phyloP scores from a whole-genome alignment of 2,113 vertebrate species.

The Globicephala melas region DNA sequence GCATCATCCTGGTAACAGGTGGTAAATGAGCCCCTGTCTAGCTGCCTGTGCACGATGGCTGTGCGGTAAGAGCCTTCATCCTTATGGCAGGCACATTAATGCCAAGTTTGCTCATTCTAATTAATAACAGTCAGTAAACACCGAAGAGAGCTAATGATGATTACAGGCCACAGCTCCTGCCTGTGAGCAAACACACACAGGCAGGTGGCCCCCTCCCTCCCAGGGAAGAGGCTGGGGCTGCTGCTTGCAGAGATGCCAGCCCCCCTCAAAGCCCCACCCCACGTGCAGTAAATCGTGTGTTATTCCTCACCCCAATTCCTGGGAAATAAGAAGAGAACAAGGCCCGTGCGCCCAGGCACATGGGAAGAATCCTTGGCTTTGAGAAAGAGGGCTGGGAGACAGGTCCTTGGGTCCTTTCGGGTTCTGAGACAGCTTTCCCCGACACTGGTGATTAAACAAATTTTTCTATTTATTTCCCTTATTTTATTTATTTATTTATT shows the following conservation, averaged over 20 bases:
- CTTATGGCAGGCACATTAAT: constrained; percentile 76
- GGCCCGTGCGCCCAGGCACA: accelerated
- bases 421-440: not conserved
- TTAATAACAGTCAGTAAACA: constrained; percentile 81
- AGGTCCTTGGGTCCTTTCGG: not conserved
- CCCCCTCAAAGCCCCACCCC: not conserved
- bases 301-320: not conserved
- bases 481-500: not conserved
- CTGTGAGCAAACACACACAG: constrained; percentile 74
- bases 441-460: not conserved
- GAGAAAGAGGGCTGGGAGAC: not conserved
- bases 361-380: not conserved
- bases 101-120: constrained; percentile 79
- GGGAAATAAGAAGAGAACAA: not conserved
- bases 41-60: constrained; percentile 53
- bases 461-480: not conserved
- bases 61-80: constrained; percentile 68
- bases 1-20: constrained; percentile 58
- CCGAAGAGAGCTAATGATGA: constrained; percentile 79
- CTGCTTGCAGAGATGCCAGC: not conserved
- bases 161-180: constrained; percentile 68
- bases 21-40: constrained; percentile 72
- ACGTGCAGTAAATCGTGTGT: accelerated
- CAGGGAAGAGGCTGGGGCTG: constrained; percentile 25
- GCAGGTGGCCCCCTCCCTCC: constrained; percentile 72